Evolutionary conservation across 2,113 vertebrate genomes (phyloP).

Genomic region (Rafetus swinhoei): DNA sequence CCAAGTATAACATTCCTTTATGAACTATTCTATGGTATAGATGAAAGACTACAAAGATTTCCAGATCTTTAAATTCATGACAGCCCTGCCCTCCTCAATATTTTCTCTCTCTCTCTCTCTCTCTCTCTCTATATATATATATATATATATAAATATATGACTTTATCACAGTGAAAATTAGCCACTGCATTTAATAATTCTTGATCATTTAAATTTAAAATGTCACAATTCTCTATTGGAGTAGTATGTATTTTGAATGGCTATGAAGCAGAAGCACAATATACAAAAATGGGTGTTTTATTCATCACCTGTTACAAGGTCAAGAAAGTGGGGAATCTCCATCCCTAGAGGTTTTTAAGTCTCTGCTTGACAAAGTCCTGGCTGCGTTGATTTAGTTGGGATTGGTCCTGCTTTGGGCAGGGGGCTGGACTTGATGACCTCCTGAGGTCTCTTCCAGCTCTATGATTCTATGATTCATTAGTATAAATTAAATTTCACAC

Average conservation of each 20-base stretch:
- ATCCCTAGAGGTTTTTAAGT: too few species aligned
- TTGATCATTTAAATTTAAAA: neutral
- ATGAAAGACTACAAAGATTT: neutral
- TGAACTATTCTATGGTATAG: neutral
- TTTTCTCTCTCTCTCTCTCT: neutral
- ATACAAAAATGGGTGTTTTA: slow-evolving; percentile 4
- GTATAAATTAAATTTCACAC: neutral
- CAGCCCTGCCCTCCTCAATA: neutral
- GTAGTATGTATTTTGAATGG: slow-evolving; percentile 22
- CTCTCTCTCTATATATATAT: neutral
- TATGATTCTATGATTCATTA: neutral
- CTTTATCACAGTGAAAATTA: neutral
- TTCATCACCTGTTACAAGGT: slow-evolving; percentile 20
- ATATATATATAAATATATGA: neutral
- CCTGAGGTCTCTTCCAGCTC: too few species aligned
- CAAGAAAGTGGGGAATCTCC: slow-evolving; percentile 6
- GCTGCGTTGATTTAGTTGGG: too few species aligned
- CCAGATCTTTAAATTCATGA: neutral
- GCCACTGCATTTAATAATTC: neutral
- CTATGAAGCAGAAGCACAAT: slow-evolving; percentile 20
- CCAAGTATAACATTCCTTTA: neutral
- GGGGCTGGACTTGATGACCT: too few species aligned
- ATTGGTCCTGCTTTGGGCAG: too few species aligned
- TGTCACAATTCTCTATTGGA: slow-evolving; percentile 23
- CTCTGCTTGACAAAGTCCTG: too few species aligned